These are phyloP conservation scores for Zeus faber DNA, from an alignment of 2,113 vertebrate genomes.

Conservation along the genomic window DNA sequence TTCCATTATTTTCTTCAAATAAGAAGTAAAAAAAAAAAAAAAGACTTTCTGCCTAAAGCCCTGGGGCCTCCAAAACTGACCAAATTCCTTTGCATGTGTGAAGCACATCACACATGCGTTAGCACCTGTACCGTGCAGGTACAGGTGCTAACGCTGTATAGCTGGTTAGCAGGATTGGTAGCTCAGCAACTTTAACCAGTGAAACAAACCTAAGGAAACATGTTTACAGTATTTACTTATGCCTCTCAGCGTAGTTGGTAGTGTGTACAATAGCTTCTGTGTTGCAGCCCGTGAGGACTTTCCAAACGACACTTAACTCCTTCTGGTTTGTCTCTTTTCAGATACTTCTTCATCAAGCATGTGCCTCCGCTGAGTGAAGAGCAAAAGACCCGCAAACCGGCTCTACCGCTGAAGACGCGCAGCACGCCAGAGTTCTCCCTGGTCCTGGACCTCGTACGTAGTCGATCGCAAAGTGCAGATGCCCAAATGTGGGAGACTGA, in stretches of 20 bases:
- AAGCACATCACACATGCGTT: too few species aligned
- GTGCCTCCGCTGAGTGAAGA: slow-evolving; percentile 97
- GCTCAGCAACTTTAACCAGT: too few species aligned
- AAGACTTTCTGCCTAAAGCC: too few species aligned
- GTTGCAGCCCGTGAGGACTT: background rate
- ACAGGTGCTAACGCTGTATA: too few species aligned
- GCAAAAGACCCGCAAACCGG: slow-evolving; percentile 95
- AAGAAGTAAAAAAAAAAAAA: too few species aligned
- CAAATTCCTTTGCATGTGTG: too few species aligned
- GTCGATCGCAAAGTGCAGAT: accelerated
- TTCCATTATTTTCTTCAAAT: too few species aligned
- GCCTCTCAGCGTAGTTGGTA: background rate
- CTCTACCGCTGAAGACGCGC: slow-evolving; percentile 95
- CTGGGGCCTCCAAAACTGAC: too few species aligned
- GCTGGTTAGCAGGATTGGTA: too few species aligned
- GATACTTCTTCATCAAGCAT: slow-evolving; percentile 99
- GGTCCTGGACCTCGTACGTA: slow-evolving; percentile 91
- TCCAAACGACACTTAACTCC: too few species aligned
- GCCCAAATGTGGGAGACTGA: background rate
- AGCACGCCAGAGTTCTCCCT: slow-evolving; percentile 98
- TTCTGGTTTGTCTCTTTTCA: slow-evolving; percentile 46
- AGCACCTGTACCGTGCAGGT: too few species aligned
- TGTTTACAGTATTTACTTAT: background rate
- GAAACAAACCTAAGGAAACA: too few species aligned
- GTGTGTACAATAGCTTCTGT: background rate